Evolutionary conservation across 2,888 invertebrate species (phyloP).

Genomic region (Nemotelus nigrinus): DNA sequence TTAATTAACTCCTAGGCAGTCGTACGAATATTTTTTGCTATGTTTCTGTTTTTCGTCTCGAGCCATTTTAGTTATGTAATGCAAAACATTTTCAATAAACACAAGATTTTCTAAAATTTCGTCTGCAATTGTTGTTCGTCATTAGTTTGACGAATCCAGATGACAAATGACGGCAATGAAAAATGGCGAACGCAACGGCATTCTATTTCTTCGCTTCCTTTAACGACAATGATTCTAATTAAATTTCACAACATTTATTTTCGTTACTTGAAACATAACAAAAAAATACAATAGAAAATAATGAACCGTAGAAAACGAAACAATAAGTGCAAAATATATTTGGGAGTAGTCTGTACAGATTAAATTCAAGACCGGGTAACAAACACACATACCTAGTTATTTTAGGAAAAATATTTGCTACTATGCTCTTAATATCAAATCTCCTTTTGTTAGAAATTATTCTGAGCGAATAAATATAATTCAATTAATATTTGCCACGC

Average conservation of each 20-base stretch:
- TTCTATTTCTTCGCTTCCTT: background rate
- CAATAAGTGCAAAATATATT: constrained; percentile 19
- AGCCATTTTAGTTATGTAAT: no score
- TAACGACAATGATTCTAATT: constrained; percentile 5
- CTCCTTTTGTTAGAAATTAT: no score
- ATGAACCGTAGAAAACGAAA: constrained; percentile 24
- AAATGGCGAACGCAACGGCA: background rate
- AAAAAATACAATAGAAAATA: constrained; percentile 35
- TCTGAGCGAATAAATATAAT: no score
- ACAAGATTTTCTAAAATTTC: no score
- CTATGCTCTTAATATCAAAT: no score
- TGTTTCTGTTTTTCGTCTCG: no score
- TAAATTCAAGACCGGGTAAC: background rate
- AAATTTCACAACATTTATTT: constrained; percentile 35
- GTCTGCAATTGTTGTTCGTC: no score
- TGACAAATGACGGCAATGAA: background rate
- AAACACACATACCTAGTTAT: no score
- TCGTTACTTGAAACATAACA: constrained; percentile 7
- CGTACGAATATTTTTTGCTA: background rate
- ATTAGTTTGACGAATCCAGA: no score
- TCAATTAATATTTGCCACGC: no score
- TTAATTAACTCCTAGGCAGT: constrained; percentile 39
- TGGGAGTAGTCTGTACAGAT: background rate
- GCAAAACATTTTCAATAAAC: no score
- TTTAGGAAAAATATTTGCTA: no score